Conservation (phyloP, 2,113 vertebrate species). For the Leptobrachium leishanense region DNA sequence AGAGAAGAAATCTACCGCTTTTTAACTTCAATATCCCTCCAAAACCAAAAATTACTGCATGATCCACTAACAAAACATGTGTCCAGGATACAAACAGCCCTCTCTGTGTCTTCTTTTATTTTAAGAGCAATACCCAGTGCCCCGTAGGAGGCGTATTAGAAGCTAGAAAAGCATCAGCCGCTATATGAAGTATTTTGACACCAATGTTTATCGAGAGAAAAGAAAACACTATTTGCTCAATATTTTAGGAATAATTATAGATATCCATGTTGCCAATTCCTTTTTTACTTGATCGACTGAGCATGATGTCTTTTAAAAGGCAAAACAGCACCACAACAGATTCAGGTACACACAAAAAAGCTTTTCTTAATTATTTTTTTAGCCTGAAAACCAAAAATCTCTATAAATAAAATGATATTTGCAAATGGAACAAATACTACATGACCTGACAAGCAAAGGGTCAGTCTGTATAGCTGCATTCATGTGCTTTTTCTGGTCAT, state of each 20-base stretch:
- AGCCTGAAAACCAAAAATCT: no score
- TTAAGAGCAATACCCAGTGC: slow-evolving; percentile 1
- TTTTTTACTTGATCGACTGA: not conserved
- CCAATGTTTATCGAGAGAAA: slow-evolving; percentile 23
- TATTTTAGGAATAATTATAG: not conserved
- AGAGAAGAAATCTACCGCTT: slow-evolving; percentile 10
- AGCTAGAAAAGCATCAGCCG: slow-evolving; percentile 4
- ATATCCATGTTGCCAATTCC: not conserved
- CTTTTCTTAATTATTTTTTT: no score
- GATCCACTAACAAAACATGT: not conserved
- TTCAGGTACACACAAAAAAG: no score
- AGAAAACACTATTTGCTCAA: slow-evolving; percentile 14
- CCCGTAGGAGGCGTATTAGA: slow-evolving; percentile 4
- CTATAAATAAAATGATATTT: no score
- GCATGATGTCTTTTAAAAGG: not conserved
- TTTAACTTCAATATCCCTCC: not conserved
- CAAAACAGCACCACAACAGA: no score
- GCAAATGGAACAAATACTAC: no score
- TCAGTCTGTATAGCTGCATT: no score
- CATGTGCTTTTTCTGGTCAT: no score
- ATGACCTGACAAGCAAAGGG: no score
- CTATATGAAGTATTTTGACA: slow-evolving; percentile 1
- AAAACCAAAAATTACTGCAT: slow-evolving; percentile 14
- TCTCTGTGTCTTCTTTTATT: not conserved
- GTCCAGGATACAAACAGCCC: not conserved